These are phyloP conservation scores for Phainopepla nitens DNA, from an alignment of 2,113 vertebrate species.

Conservation along the genomic window DNA sequence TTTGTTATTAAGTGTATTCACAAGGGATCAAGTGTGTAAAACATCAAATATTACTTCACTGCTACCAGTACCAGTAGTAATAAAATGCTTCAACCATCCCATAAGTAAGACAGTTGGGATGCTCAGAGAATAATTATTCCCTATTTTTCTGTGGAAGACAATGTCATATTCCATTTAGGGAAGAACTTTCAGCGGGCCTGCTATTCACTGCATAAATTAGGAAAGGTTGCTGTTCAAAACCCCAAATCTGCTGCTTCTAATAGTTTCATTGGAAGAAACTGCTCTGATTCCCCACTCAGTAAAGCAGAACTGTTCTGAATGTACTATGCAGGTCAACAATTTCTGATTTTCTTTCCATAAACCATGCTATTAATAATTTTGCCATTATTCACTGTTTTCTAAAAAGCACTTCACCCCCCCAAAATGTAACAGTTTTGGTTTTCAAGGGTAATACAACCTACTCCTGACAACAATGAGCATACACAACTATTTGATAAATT, in stretches of 20 bases:
- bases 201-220: background rate
- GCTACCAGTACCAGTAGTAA: background rate
- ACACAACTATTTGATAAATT: background rate
- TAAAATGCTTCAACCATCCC: background rate
- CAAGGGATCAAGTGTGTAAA: background rate
- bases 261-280: background rate
- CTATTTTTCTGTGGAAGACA: background rate
- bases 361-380: background rate
- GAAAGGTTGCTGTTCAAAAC: background rate
- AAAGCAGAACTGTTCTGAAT: background rate
- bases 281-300: background rate
- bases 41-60: background rate
- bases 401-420: background rate
- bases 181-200: background rate
- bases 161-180: background rate
- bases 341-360: background rate
- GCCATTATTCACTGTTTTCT: background rate
- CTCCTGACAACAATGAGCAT: background rate
- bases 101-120: background rate
- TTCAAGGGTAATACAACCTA: background rate
- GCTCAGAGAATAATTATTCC: background rate
- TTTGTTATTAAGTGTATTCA: background rate
- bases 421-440: background rate
- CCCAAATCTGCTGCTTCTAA: background rate
- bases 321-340: background rate